Conservation (phyloP, 2,113 vertebrate species). For the Junco hyemalis region DNA sequence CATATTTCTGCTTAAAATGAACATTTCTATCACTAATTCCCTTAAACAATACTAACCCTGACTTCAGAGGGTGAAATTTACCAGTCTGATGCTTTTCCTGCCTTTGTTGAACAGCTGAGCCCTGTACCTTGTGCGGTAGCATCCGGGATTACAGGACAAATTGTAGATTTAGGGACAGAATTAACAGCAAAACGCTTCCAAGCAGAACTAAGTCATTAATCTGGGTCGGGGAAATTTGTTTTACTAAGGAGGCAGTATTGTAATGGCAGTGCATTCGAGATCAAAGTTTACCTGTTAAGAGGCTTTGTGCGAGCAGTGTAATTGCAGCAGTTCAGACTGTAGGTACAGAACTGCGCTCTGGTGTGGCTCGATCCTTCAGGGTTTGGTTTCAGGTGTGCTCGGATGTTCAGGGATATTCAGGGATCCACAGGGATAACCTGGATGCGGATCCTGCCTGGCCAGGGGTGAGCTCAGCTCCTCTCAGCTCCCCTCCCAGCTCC, state of each 20-base stretch:
- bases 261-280: not conserved
- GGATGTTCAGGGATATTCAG: not conserved
- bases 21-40: not conserved
- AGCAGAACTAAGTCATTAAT: constrained; percentile 32
- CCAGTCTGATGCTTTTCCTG: not conserved
- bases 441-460: accelerated
- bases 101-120: not conserved
- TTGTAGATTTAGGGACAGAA: not conserved
- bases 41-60: not conserved
- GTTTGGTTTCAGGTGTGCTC: accelerated
- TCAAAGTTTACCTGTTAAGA: not conserved
- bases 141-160: not conserved
- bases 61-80: not conserved
- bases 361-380: not conserved
- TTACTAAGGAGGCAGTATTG: not conserved
- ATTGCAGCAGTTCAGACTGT: not conserved
- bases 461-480: accelerated
- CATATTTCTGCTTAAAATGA: not conserved
- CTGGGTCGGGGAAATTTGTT: not conserved
- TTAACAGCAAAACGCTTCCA: not conserved
- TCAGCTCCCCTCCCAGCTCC: accelerated
- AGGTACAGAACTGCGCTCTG: not conserved
- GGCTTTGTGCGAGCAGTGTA: not conserved
- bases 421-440: not conserved
- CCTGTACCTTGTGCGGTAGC: not conserved